These are phyloP conservation scores for Callipepla californica DNA, from an alignment of 2,113 vertebrate genomes.

Conservation along the genomic window DNA sequence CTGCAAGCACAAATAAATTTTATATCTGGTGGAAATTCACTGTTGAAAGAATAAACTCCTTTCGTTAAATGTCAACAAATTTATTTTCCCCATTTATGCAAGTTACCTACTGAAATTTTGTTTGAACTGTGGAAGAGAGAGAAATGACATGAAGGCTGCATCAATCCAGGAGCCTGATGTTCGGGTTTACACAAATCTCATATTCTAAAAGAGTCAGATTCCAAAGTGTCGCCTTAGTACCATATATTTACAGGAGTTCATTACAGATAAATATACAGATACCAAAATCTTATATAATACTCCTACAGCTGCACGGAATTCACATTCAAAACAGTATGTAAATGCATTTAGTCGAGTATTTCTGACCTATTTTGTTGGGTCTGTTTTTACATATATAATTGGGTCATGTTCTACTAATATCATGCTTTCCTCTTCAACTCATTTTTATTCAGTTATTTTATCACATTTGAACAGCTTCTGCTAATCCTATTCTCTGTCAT, in stretches of 20 bases:
- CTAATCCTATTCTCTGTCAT: slow-evolving; percentile 68
- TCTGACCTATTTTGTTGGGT: slow-evolving; percentile 58
- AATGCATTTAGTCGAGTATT: slow-evolving; percentile 49
- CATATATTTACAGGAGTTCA: neutral
- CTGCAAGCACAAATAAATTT: neutral
- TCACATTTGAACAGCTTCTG: slow-evolving; percentile 60
- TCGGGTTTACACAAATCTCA: neutral
- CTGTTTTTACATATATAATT: slow-evolving; percentile 66
- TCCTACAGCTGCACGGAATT: neutral
- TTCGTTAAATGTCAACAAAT: neutral
- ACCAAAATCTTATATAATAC: slow-evolving; percentile 27
- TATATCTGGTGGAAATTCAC: neutral
- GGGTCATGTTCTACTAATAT: slow-evolving; percentile 60
- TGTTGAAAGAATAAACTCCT: slow-evolving; percentile 1
- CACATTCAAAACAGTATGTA: slow-evolving; percentile 44
- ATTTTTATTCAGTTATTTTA: slow-evolving; percentile 75
- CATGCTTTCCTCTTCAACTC: slow-evolving; percentile 39
- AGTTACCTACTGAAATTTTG: neutral
- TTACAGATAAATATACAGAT: neutral
- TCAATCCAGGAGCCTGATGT: neutral
- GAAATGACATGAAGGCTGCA: neutral
- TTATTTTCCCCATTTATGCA: slow-evolving; percentile 6
- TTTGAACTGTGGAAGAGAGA: neutral
- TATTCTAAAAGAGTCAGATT: neutral
- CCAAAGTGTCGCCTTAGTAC: neutral